Evolutionary conservation across 2,888 invertebrate genomes (phyloP), one percentile per base, ranked within the genome.

Genomic region (Papilio gigon): DNA sequence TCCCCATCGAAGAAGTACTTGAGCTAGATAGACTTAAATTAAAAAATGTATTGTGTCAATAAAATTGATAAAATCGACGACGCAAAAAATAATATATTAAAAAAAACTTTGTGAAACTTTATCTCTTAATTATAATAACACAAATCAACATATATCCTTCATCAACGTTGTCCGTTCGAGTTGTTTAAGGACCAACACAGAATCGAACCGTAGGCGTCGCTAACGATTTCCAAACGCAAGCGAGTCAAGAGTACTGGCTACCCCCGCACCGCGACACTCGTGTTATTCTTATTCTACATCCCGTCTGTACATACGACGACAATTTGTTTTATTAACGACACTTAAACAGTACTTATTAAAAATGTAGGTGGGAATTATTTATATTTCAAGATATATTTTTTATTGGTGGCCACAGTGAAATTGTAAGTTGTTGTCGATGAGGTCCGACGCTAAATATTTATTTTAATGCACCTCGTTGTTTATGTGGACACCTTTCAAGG

Each of bases 301-400:
- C 77, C 78, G 75, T 70, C 76, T 75, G 79, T 75, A 77, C 77
- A 78, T 74, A 77, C 77, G 80, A 79, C 76, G 75, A 87, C 87
- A 85, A 88, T 88, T 87, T 88, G 83, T 89, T 89, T 89, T 88
- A 88, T 89, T 87, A 88, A 90, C 86, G 84, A 85, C 86, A 85
- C 89, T 88, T 84, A 84, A 84, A 83, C 77, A 82, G 79, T 87
- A 86, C 89, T 90, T 89, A 89, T 87, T 88, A 86, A 88, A 82
- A 86, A 84, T 82, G 86, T 88, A 84, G 86, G 88, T 85, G 87
- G 85, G 80, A 81, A 82, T 85, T 85, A 81, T 79, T 84, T 80
- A 78, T 72, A 75, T 77, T 74, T 71, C 72, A 68, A 74, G 72
- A 74, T 72, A 56, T 70, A 73, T 76, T 75, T 73, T 70, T 73